Evolutionary conservation across 2,888 invertebrate species (phyloP).

Genomic region (Parnassius apollo): DNA sequence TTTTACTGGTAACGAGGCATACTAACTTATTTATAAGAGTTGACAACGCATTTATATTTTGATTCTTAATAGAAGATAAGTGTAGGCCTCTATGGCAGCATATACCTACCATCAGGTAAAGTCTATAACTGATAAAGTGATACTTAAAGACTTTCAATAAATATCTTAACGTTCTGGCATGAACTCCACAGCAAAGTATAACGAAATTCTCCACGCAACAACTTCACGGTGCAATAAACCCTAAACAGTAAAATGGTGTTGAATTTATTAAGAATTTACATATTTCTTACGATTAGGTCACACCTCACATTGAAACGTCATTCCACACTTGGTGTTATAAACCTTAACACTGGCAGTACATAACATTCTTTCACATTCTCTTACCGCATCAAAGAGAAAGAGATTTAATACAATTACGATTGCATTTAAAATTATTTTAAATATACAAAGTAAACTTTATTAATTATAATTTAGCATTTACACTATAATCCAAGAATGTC

Average conservation of each 20-base stretch:
- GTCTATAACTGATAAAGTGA: too few species aligned
- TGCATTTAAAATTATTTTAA: background rate
- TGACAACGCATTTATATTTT: too few species aligned
- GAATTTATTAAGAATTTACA: constrained; percentile 37
- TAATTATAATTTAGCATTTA: constrained; percentile 54
- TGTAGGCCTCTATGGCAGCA: too few species aligned
- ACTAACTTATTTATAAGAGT: too few species aligned
- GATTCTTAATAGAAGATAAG: too few species aligned
- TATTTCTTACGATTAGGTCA: constrained; percentile 52
- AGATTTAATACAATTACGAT: background rate
- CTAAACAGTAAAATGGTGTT: constrained; percentile 27
- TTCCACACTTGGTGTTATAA: constrained; percentile 64
- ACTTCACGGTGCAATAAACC: constrained; percentile 3
- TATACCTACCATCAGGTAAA: too few species aligned
- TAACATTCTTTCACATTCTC: constrained; percentile 56
- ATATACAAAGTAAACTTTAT: constrained; percentile 25
- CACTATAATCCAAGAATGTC: constrained; percentile 50
- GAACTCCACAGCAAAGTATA: too few species aligned
- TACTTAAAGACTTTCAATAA: too few species aligned
- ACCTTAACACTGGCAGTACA: constrained; percentile 74
- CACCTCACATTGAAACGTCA: constrained; percentile 48
- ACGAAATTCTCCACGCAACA: background rate
- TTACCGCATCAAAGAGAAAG: constrained; percentile 37
- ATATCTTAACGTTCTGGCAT: too few species aligned
- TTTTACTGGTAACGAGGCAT: too few species aligned